These are phyloP conservation scores for Brienomyrus brachyistius DNA, from an alignment of 2,113 vertebrate species.

Conservation along the genomic window DNA sequence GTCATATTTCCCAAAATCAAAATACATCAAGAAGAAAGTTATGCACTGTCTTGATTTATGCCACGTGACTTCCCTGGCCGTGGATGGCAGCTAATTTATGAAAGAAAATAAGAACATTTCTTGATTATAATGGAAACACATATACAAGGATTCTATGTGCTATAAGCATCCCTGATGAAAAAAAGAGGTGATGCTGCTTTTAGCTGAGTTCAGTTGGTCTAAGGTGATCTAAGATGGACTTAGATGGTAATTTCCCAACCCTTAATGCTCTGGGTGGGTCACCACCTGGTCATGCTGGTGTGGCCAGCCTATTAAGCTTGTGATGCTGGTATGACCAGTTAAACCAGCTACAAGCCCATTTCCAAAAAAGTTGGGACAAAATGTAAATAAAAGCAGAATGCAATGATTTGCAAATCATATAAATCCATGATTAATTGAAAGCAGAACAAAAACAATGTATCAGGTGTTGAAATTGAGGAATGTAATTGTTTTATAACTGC, in stretches of 20 bases:
- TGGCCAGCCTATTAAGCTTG: background rate
- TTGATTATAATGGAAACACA: background rate
- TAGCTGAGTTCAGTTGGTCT: background rate
- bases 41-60: background rate
- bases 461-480: no score
- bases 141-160: background rate
- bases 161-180: background rate
- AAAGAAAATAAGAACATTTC: conserved; percentile 13
- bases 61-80: background rate
- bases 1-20: background rate
- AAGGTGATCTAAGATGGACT: background rate
- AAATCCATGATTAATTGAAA: background rate
- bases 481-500: no score
- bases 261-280: background rate
- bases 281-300: background rate
- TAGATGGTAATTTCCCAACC: background rate
- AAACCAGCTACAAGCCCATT: background rate
- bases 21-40: background rate
- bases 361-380: background rate
- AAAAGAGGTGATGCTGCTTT: background rate
- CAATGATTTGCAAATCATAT: background rate
- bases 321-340: background rate
- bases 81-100: background rate
- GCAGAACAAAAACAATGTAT: background rate
- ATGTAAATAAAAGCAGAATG: background rate